Base-by-base conservation (phyloP, 2,797 vertebrate genomes). In the Strix occidentalis region DNA sequence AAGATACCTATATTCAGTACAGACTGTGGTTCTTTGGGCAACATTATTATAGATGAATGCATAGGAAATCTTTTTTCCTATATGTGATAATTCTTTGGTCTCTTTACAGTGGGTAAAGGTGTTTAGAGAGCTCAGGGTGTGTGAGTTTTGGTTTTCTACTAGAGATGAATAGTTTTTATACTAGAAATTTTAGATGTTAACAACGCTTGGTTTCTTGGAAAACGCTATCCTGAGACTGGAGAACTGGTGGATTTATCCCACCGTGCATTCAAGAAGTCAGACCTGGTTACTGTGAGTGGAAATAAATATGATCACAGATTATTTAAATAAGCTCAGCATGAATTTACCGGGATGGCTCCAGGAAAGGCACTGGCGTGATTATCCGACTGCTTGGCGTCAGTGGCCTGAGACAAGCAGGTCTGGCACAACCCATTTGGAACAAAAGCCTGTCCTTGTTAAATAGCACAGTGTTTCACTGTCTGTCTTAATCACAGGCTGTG, bases 401-500 rank as follows among this genome's bases (percentile, higher is more conserved):
- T 71, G 71, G 87, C 77, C 78, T 60, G 66, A 95, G 74, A 82
- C 68, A 58, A 29, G 89, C 64, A 89, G 68, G 75, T 90, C 90
- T 92, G 93, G 91, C 88, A 95, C 84, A 85, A 26, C 74, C 64
- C 57, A 68, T 74, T 69, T 83, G 90, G 64, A 95, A 80, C 90
- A 95, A 83, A 87, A 94, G 81, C 77, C 54, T 37, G 37, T 83
- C 60, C 75, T 74, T 50, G 57, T 90, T 93, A 80, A 94, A 86
- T 45, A 74, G 43, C 53, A 18, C 10, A 21, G 53, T 56, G 60
- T 87, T 92, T 76, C 60, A 58, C 74, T 90, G 31, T 26, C 65
- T 93, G 61, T 60, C 75, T 95, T 87, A 90, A 90, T 93, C 81
- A 70, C 45, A 85, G 80, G 84, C 89, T 84, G 31, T 2, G 7